Base-by-base conservation (phyloP, 2,888 invertebrate genomes). In the Allophyes oxyacanthae region DNA sequence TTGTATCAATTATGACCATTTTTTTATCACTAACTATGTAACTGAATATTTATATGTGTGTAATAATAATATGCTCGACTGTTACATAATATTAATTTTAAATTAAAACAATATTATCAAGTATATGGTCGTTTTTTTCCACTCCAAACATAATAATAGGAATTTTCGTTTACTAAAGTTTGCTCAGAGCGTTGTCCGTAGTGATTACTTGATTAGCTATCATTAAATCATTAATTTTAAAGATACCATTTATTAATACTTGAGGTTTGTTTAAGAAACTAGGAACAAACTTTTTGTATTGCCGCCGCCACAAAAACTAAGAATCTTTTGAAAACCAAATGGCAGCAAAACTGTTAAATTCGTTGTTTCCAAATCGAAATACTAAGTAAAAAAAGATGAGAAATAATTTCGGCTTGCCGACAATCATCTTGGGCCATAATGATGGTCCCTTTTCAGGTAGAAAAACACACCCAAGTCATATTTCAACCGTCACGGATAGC, bases 381-480 rank as follows among this genome's bases (percentile, higher is more conserved):
- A 87, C 86, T 81, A 81, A 85, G 81, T 86, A 85, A 87, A 79
- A 81, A 89, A 87, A 83, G 79, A 79, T 79, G 78, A 78, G 81
- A 88, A 88, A 90, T 89, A 82, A 90, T 90, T 89, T 89, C 78
- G 87, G 85, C 82, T 85, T 78, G 90, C 92, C 92, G 92, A 92
- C 94, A 91, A 90, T 92, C 91, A 92, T 89, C 81, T 82, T 79
- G 73, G 79, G 75, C 82, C 83, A 88, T 93, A 91, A 92, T 91
- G 90, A 92, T 83, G 88, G 89, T 85, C 92, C 92, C 87, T 88
- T 88, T 88, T 85, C 93, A 94, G 94, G 94, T 94, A 94, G 91
- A 89, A 79, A 72, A 88, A 88, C 80, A 86, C 87, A 87, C 89
- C 88, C 83, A 89, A 92, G 90, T 89, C 87, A 91, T 94, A 93